Evolutionary conservation across 2,797 vertebrate species (phyloP).

Genomic region (Melanogrammus aeglefinus): DNA sequence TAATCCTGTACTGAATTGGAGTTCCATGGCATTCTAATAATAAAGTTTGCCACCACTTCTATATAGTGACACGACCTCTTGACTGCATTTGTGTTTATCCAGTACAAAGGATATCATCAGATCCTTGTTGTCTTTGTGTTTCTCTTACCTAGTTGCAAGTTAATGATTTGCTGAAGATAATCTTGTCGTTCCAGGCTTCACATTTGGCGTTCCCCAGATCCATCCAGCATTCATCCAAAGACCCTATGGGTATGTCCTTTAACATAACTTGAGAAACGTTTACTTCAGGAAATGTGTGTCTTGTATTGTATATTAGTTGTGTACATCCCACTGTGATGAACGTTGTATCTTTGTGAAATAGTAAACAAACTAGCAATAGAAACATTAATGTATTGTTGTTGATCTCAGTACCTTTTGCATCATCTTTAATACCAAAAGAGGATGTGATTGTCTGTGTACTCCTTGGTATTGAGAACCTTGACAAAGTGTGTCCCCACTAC

Average conservation of each 20-base stretch:
- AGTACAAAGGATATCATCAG: background rate
- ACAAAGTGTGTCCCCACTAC: conserved; percentile 65
- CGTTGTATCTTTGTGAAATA: background rate
- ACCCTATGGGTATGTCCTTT: conserved; percentile 89
- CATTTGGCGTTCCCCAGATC: conserved; percentile 94
- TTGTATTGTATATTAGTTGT: conserved; percentile 6
- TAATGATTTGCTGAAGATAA: background rate
- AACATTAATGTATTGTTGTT: conserved; percentile 5
- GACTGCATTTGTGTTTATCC: background rate
- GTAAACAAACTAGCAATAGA: background rate
- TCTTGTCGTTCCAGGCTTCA: conserved; percentile 81
- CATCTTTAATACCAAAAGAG: conserved; percentile 49
- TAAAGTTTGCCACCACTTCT: background rate
- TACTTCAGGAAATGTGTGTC: background rate
- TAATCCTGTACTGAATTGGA: background rate
- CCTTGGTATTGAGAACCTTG: conserved; percentile 66
- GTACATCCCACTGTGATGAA: background rate
- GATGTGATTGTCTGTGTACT: conserved; percentile 59
- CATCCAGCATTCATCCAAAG: conserved; percentile 98
- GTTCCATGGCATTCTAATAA: background rate
- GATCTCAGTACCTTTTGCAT: conserved; percentile 22
- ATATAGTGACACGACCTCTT: background rate
- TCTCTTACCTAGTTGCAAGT: background rate
- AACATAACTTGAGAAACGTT: background rate
- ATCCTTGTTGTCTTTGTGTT: background rate